Base-by-base conservation (phyloP, 2,888 invertebrate genomes). In the Nymphalis urticae region DNA sequence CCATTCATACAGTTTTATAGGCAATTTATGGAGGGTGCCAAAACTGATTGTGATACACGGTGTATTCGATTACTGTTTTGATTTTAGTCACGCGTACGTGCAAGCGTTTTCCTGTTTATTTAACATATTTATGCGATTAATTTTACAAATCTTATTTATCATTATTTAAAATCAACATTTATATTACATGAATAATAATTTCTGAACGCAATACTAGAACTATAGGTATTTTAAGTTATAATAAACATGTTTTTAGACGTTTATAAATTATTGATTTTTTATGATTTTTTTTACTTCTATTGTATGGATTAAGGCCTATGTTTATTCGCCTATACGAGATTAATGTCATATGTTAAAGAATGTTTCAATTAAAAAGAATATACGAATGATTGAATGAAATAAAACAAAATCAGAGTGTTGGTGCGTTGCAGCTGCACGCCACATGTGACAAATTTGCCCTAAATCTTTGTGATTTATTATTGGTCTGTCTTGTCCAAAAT, bases 391-490 rank as follows among this genome's bases (percentile, higher is more conserved):
- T 16, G 4, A 51, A 62, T 5, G 17, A 62, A 58, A 36, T 16
- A 56, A 51, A 62, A 56, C 54, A 32, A 51, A 63, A 48, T 63
- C 56, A 50, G 56, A 21, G 50, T 59, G 59, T 51, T 48, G 47
- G 19, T 61, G 48, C 50, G 24, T 75, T 83, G 85, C 91, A 92
- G 88, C 89, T 91, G 91, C 85, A 82, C 76, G 75, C 85, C 91
- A 91, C 82, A 87, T 91, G 91, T 85, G 85, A 82, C 86, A 71
- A 66, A 69, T 68, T 69, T 50, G 84, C 76, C 73, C 78, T 19
- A 73, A 81, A 80, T 78, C 79, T 89, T 87, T 54, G 82, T 88
- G 88, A 90, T 91, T 90, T 89, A 91, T 87, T 60, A 50, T 64
- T 10, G 65, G 66, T 54, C 24, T 56, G 60, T 63, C 54, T 51